Conservation (phyloP, 2,113 vertebrate genomes). For the Camelus dromedarius region DNA sequence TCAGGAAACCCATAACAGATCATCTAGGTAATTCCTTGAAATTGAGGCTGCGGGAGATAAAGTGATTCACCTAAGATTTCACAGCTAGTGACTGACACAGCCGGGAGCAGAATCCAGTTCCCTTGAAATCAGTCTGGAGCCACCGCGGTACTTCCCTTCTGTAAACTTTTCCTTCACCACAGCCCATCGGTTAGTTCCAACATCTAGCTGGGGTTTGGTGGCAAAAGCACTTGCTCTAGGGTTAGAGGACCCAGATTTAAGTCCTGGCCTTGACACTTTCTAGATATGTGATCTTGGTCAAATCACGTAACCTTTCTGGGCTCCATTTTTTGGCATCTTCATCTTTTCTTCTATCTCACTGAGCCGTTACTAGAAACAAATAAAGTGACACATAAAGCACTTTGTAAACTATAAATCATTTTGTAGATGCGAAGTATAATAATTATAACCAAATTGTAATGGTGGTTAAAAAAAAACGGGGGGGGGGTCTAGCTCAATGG, state of each 20-base stretch:
- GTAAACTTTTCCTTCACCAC: neutral
- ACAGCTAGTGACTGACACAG: neutral
- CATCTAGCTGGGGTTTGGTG: neutral
- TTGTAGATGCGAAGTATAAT: neutral
- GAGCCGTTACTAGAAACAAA: neutral
- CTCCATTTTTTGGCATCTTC: neutral
- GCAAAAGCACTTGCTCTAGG: neutral
- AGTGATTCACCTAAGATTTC: neutral
- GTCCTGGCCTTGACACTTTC: neutral
- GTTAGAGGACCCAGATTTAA: neutral
- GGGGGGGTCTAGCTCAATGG: too few species aligned
- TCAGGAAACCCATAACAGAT: neutral
- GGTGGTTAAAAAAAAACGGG: neutral
- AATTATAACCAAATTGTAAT: neutral
- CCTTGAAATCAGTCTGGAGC: neutral
- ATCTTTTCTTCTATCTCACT: neutral
- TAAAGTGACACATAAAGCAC: neutral
- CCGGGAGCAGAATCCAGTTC: neutral
- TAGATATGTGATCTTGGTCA: neutral
- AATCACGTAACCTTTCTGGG: neutral
- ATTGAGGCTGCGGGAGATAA: neutral
- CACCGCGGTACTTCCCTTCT: neutral
- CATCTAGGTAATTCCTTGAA: conserved; percentile 15
- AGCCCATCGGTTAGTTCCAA: neutral
- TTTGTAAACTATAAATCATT: neutral